Base-by-base conservation (phyloP, 2,888 invertebrate genomes). In the Drosophila tripunctata region DNA sequence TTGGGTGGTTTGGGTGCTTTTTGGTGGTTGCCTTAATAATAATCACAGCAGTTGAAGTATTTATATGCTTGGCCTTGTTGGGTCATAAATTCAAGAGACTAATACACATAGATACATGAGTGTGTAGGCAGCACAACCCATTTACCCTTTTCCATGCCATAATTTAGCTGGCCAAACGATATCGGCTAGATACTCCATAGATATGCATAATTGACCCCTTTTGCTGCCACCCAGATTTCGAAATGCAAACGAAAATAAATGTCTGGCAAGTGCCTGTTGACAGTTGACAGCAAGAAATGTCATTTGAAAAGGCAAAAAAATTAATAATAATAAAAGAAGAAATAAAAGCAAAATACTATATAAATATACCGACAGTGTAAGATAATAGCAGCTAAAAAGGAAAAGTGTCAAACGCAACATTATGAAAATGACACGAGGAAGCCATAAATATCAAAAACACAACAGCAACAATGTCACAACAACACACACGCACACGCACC, bases 371-470 rank as follows among this genome's bases (percentile, higher is more conserved):
- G n/a, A n/a, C 73, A 77, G 67, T 79, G 83, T 85, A 71, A 87
- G 79, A 82, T 78, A 88, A 70, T 78, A 65, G 80, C 54, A 47
- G 76, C 60, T 70, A 62, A 67, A 75, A 80, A n/a, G 78, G 85
- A 88, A 90, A 86, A 85, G 90, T 89, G 90, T 89, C 90, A 89
- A 88, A 87, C 73, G 84, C 82, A 88, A 87, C 85, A 90, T 88
- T 89, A 88, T 81, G 81, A 90, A 90, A 89, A 84, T 89, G 90
- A 89, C 90, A 87, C 79, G 78, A 88, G 89, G 90, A 90, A 89
- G 88, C 89, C 89, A 89, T 89, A 90, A 90, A 89, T 89, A 85
- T 83, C 67, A 57, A 76, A 88, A 74, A 71, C 55, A 54, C 74
- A 78, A 54, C 75, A 70, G 67, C 76, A 80, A 75, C 76, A 84